These are phyloP conservation scores for Apostichopus parvimensis DNA, from an alignment of 35 echinoderm and acorn worm genomes.

Conservation along the genomic window DNA sequence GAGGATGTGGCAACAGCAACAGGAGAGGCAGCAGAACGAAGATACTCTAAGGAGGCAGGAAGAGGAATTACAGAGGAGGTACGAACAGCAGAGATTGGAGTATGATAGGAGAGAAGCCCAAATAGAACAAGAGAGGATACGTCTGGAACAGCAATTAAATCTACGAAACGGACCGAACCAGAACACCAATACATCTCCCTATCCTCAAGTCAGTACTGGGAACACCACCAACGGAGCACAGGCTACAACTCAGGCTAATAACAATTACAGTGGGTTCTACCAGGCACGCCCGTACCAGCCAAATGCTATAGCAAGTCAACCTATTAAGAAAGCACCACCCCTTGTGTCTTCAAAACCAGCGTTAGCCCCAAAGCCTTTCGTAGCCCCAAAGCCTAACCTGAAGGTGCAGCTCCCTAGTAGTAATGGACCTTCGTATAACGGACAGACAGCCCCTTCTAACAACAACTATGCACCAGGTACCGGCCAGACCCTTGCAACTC, in stretches of 20 bases:
- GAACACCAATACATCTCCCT: conserved; percentile 4
- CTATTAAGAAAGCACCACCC: neutral
- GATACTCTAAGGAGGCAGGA: conserved; percentile 61
- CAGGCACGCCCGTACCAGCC: conserved; percentile 18
- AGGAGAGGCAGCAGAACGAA: conserved; percentile 29
- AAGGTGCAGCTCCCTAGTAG: neutral
- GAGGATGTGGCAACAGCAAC: conserved; percentile 20
- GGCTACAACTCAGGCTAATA: conserved; percentile 43
- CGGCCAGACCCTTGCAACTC: conserved; percentile 40
- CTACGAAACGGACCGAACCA: conserved; percentile 40
- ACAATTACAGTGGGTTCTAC: conserved; percentile 13
- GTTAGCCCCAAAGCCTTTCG: conserved; percentile 50
- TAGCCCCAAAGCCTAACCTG: conserved; percentile 64
- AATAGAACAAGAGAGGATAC: conserved; percentile 80
- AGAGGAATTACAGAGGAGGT: conserved; percentile 79
- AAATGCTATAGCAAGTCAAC: neutral
- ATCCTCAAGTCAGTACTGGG: conserved; percentile 55
- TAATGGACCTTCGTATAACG: neutral
- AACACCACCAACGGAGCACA: conserved; percentile 67
- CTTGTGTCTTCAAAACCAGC: conserved; percentile 55
- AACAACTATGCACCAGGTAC: conserved; percentile 23
- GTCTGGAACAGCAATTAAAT: conserved; percentile 78
- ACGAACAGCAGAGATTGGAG: conserved; percentile 81
- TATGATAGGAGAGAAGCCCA: conserved; percentile 80
- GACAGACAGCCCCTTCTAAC: conserved; percentile 33